phyloP scores from a whole-genome alignment of 2,888 invertebrate genomes.

The Epicampocera succincta region DNA sequence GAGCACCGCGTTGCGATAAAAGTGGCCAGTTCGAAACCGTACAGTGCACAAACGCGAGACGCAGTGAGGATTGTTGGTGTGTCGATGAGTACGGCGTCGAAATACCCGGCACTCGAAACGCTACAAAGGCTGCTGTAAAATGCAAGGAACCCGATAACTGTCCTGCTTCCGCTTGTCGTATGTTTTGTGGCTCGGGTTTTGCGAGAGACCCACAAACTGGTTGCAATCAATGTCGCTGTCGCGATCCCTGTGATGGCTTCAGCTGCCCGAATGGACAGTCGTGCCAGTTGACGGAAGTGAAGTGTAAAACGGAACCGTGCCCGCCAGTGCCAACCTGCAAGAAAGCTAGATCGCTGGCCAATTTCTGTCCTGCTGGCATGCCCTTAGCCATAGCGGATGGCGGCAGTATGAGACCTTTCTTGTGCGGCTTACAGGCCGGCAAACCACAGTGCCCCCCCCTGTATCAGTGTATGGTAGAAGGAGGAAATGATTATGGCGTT shows the following conservation, averaged over 20 bases:
- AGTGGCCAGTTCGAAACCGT: constrained; percentile 88
- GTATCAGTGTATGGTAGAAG: constrained; percentile 90
- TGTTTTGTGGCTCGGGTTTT: constrained; percentile 93
- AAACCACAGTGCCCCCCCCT: constrained; percentile 92
- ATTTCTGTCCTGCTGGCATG: constrained; percentile 90
- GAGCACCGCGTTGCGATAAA: constrained; percentile 88
- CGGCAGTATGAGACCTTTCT: constrained; percentile 85
- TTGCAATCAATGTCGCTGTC: constrained; percentile 90
- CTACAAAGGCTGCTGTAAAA: constrained; percentile 74
- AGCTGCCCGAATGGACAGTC: constrained; percentile 89
- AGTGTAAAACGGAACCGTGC: constrained; percentile 90
- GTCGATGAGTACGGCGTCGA: constrained; percentile 91
- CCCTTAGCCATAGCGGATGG: constrained; percentile 86
- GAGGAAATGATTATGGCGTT: constrained; percentile 92
- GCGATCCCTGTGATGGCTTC: constrained; percentile 89
- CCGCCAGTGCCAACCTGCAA: constrained; percentile 93
- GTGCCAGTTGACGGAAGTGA: constrained; percentile 90
- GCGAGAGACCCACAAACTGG: constrained; percentile 86
- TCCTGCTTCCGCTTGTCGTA: constrained; percentile 90
- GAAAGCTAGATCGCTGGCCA: constrained; percentile 88
- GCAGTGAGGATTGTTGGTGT: constrained; percentile 90
- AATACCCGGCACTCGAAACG: constrained; percentile 87
- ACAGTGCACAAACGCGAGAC: constrained; percentile 87
- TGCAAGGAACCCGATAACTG: constrained; percentile 85
- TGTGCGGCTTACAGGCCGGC: constrained; percentile 90